Conservation (phyloP, 1,140 invertebrate genomes). For the Dreissena rostriformis region DNA sequence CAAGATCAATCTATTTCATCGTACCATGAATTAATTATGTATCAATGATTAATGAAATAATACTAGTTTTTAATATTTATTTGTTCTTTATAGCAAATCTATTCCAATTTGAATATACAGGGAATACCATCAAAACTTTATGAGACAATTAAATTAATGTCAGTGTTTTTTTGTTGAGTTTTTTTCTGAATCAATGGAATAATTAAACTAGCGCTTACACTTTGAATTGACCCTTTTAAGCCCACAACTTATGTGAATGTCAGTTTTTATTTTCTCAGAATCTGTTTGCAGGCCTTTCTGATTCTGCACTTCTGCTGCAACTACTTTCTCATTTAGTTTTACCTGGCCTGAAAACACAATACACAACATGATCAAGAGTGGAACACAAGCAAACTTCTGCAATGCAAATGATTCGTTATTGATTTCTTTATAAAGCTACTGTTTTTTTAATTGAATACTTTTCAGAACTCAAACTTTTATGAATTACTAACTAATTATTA, state of each 20-base stretch:
- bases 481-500: not conserved
- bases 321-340: constrained; percentile 29
- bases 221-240: constrained; percentile 5
- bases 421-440: no score
- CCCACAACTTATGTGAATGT: constrained; percentile 31
- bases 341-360: constrained; percentile 20
- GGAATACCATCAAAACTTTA: not conserved
- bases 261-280: constrained; percentile 30
- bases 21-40: not conserved
- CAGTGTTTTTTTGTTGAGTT: not conserved
- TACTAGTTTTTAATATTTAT: not conserved
- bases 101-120: not conserved
- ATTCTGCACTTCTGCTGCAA: constrained; percentile 19
- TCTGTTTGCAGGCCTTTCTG: constrained; percentile 19
- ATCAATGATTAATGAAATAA: not conserved
- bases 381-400: not conserved
- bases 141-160: not conserved
- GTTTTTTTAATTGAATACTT: no score
- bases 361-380: not conserved
- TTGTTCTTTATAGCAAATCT: not conserved
- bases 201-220: not conserved
- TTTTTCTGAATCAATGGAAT: not conserved
- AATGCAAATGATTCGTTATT: not conserved
- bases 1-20: not conserved
- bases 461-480: not conserved